These are phyloP conservation scores for Leptobrachium leishanense DNA, from an alignment of 2,113 vertebrate genomes.

Conservation along the genomic window DNA sequence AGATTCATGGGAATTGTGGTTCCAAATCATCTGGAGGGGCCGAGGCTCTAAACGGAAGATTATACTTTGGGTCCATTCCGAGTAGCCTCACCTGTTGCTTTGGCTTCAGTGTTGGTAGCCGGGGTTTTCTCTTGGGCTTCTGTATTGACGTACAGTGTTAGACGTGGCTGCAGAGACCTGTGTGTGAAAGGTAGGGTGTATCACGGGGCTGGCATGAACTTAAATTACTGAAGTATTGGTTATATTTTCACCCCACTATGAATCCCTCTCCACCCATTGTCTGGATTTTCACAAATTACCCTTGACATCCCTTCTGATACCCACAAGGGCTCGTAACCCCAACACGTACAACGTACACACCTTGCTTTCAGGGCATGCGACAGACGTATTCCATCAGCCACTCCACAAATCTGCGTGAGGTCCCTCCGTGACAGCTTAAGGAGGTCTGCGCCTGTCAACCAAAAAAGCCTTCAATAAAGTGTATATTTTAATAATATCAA, in stretches of 20 bases:
- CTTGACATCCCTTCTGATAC: no score
- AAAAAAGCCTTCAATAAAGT: neutral
- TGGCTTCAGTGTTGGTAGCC: neutral
- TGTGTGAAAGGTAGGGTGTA: neutral
- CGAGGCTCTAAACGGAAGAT: no score
- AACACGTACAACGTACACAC: slow-evolving; percentile 32
- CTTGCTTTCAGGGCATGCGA: slow-evolving; percentile 57
- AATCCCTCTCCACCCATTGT: no score
- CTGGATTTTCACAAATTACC: no score
- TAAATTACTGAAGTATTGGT: no score
- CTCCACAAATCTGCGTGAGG: slow-evolving; percentile 63
- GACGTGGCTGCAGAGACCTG: slow-evolving; percentile 53
- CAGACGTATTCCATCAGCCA: slow-evolving; percentile 59
- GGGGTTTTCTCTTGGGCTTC: slow-evolving; percentile 37
- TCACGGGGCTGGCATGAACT: no score
- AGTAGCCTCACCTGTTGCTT: slow-evolving; percentile 44
- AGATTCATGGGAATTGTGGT: no score
- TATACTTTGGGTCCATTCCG: no score
- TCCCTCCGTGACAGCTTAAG: slow-evolving; percentile 60
- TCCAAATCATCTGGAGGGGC: no score
- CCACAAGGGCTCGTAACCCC: no score
- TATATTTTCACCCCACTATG: no score
- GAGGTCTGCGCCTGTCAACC: slow-evolving; percentile 54
- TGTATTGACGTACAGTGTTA: slow-evolving; percentile 53
- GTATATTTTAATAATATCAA: no score